phyloP scores from a whole-genome alignment of 92 coral and sea anemone species.

The Paramuricea clavata region DNA sequence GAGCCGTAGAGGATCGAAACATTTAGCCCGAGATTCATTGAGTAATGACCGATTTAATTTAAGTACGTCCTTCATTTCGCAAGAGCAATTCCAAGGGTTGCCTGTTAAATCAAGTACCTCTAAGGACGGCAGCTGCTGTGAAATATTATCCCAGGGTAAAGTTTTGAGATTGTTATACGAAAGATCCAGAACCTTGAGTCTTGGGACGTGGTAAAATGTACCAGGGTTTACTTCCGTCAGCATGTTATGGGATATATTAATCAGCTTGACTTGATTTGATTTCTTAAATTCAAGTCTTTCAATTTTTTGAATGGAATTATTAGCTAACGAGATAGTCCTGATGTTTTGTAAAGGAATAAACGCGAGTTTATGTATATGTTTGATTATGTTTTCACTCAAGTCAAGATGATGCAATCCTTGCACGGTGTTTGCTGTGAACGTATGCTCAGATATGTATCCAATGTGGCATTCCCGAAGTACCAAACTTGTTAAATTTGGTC shows the following conservation, averaged over 20 bases:
- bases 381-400: not conserved
- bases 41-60: constrained; percentile 2
- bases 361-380: not conserved
- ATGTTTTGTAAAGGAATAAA: not conserved
- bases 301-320: not conserved
- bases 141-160: constrained; percentile 28
- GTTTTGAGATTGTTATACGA: constrained; percentile 1
- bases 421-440: not conserved
- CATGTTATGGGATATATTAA: constrained; percentile 30
- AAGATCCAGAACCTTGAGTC: constrained; percentile 41
- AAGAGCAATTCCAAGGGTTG: constrained; percentile 46
- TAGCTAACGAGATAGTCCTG: not conserved
- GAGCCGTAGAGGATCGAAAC: constrained; percentile 1
- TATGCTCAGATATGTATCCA: not conserved
- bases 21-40: constrained; percentile 8
- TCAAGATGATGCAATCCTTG: not conserved
- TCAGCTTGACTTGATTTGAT: not conserved
- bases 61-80: constrained; percentile 22
- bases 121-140: constrained; percentile 26
- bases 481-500: not conserved
- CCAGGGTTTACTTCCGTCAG: constrained; percentile 1
- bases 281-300: constrained; percentile 1
- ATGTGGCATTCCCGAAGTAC: not conserved
- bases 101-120: constrained; percentile 1
- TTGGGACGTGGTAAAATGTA: not conserved